phyloP scores from a whole-genome alignment of 2,797 vertebrate genomes.

The Numenius phaeopus region DNA sequence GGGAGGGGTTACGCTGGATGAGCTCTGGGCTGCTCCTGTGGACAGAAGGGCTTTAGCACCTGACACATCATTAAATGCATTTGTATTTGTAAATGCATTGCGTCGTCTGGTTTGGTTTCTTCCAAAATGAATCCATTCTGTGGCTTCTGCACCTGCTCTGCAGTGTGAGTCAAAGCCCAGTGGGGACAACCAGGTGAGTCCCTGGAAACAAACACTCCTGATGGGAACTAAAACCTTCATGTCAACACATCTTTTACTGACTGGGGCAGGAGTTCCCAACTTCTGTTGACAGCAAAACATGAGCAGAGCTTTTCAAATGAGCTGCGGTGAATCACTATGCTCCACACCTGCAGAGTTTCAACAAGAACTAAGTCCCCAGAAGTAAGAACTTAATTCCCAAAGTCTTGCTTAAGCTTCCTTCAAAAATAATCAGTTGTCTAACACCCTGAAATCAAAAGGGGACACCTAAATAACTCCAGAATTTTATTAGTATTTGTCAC shows the following conservation, averaged over 20 bases:
- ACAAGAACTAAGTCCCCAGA: background rate
- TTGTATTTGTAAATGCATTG: background rate
- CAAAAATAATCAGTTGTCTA: background rate
- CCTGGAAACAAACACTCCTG: background rate
- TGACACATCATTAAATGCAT: background rate
- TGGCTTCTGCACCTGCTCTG: background rate
- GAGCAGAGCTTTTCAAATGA: background rate
- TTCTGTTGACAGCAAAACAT: background rate
- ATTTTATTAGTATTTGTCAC: background rate
- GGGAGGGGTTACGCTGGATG: rapidly evolving
- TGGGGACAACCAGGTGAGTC: background rate
- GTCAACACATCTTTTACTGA: background rate
- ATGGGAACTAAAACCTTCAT: background rate
- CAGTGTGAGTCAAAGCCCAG: background rate
- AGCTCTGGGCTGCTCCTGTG: background rate
- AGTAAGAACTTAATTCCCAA: background rate
- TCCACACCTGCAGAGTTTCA: background rate
- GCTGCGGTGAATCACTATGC: rapidly evolving
- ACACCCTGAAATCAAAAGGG: background rate
- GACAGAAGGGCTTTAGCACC: background rate
- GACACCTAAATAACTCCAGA: background rate
- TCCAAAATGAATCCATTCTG: background rate
- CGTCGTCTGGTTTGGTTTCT: background rate
- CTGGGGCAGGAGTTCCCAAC: background rate
- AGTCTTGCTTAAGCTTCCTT: background rate